Conservation (phyloP, 2,113 vertebrate species). For the Eurypyga helias region DNA sequence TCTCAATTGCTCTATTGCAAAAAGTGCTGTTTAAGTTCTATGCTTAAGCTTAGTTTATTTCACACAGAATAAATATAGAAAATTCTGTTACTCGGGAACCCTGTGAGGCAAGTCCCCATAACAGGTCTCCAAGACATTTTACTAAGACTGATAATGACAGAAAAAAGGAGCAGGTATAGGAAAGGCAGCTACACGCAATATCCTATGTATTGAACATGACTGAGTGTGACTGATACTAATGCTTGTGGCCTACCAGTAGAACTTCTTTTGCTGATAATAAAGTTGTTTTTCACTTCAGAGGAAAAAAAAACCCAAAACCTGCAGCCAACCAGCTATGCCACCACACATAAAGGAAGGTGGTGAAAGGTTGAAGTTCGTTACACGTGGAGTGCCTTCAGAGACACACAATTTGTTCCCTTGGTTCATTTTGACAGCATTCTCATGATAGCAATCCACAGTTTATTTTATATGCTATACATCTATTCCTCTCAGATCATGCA, state of each 20-base stretch:
- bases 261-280: background rate
- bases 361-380: background rate
- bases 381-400: background rate
- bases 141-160: background rate
- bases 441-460: background rate
- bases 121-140: background rate
- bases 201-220: background rate
- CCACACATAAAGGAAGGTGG: background rate
- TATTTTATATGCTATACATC: conserved; percentile 1
- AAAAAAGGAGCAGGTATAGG: background rate
- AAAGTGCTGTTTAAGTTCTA: background rate
- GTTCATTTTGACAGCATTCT: background rate
- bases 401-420: background rate
- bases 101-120: background rate
- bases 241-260: background rate
- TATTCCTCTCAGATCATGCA: background rate
- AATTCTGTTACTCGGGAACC: background rate
- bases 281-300: background rate
- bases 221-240: background rate
- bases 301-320: background rate
- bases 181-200: background rate
- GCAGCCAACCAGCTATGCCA: background rate
- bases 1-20: background rate
- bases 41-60: background rate
- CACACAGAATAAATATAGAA: background rate